Evolutionary conservation across 2,888 invertebrate genomes (phyloP).

Genomic region (Halictus quadricinctus): DNA sequence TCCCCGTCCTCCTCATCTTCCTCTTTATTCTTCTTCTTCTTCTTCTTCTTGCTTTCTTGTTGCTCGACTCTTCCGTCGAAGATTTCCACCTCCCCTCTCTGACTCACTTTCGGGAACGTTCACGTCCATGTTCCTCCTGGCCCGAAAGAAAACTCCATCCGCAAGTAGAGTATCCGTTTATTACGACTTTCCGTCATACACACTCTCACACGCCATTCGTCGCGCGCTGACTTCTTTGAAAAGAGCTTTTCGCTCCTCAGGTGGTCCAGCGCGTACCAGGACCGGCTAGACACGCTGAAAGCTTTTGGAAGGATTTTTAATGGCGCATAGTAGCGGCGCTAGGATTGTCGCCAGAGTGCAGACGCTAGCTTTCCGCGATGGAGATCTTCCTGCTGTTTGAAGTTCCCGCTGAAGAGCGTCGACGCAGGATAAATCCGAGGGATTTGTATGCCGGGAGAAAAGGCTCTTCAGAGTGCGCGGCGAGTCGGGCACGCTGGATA

Average conservation of each 20-base stretch:
- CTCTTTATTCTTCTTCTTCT: not conserved
- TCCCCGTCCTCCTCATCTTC: not conserved
- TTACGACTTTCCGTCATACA: not conserved
- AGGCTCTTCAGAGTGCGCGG: not conserved
- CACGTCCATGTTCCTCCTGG: not conserved
- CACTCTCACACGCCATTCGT: not conserved
- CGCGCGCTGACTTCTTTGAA: conserved; percentile 14
- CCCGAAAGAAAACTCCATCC: conserved; percentile 18
- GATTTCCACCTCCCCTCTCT: conserved; percentile 51
- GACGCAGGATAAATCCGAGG: not conserved
- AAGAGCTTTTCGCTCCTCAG: not conserved
- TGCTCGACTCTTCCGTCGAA: conserved; percentile 54
- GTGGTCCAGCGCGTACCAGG: conserved; percentile 1
- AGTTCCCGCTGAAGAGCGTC: not conserved
- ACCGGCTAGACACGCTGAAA: not conserved
- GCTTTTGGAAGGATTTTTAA: not conserved
- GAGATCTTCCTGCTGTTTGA: not conserved
- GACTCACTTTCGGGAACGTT: conserved; percentile 36
- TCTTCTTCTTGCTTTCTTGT: conserved; percentile 36
- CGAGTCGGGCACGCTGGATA: not conserved
- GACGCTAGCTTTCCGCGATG: not conserved
- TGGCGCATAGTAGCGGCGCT: not conserved
- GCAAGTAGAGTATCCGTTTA: not conserved
- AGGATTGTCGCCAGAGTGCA: not conserved
- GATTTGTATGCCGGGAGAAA: not conserved